Percentiles rank a stretch among this genome's conserved stretches.
Conservation (phyloP, 2,888 invertebrate species). For the Monoplex corrugatus region DNA sequence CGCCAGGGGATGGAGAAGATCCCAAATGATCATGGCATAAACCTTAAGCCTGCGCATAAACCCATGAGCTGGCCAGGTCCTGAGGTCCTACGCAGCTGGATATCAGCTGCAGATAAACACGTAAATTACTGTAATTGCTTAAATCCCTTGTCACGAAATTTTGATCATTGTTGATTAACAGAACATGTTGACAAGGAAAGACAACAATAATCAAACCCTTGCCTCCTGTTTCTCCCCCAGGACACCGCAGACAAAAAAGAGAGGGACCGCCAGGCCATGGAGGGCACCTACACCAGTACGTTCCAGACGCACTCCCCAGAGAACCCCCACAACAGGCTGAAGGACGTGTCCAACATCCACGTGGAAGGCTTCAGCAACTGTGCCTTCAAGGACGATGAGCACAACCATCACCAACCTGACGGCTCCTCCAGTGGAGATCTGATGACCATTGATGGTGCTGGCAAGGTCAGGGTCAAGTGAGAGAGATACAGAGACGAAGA, state of each 20-base stretch:
- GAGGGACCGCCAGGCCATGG: constrained; percentile 48
- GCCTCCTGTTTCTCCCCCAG: constrained; percentile 42
- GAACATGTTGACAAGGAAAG: no score
- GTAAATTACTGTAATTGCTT: no score
- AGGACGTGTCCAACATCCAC: constrained; percentile 23
- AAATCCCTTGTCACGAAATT: no score
- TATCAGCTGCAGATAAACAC: no score
- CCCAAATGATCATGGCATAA: no score
- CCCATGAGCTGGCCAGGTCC: no score
- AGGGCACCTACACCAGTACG: constrained; percentile 50
- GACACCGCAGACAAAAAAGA: constrained; percentile 50
- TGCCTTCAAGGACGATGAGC: background rate
- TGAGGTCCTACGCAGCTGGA: no score
- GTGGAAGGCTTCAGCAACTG: background rate
- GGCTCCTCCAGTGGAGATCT: background rate
- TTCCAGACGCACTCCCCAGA: constrained; percentile 48
- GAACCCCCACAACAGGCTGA: constrained; percentile 44
- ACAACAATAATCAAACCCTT: background rate
- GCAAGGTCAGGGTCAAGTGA: no score
- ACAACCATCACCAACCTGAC: background rate
- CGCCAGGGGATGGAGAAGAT: no score
- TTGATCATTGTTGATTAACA: no score
- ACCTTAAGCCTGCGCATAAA: no score
- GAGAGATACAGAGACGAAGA: background rate
- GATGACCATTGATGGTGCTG: background rate